A percentile compares a stretch with the other conserved stretches of the same genome.
These are phyloP conservation scores for Campopleginae sp. DNA, from an alignment of 2,888 invertebrate species.

Conservation along the genomic window DNA sequence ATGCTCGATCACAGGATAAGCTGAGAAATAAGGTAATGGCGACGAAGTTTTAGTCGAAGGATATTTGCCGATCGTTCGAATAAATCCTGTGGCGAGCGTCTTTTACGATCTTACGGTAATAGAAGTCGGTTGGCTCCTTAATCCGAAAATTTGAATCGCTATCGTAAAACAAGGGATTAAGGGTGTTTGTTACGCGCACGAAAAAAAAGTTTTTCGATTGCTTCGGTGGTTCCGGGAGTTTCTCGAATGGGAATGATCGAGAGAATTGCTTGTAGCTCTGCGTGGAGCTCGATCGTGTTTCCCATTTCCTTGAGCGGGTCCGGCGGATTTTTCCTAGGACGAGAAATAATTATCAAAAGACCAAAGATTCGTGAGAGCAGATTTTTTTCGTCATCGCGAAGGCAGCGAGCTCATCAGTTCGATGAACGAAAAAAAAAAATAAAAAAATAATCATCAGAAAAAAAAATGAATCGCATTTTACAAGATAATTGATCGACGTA, in stretches of 20 bases:
- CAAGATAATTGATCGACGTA: not conserved
- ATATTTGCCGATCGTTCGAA: conserved; percentile 21
- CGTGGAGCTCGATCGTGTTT: conserved; percentile 4
- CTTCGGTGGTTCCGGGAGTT: not conserved
- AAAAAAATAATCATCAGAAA: not conserved
- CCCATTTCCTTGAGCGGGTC: not conserved
- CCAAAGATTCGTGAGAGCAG: not conserved
- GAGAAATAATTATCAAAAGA: not conserved
- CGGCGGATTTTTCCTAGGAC: not conserved
- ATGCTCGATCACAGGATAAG: conserved; percentile 27
- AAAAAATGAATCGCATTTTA: not conserved
- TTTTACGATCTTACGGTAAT: conserved; percentile 30
- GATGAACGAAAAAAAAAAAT: too few species aligned
- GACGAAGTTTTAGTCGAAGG: conserved; percentile 8
- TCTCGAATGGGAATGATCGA: not conserved
- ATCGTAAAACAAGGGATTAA: conserved; percentile 50
- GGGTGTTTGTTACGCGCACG: not conserved
- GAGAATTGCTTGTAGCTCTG: not conserved
- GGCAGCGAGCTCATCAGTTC: not conserved
- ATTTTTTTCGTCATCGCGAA: not conserved
- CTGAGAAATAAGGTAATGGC: conserved; percentile 26
- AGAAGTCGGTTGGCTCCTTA: conserved; percentile 34
- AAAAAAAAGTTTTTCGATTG: not conserved
- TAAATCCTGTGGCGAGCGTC: conserved; percentile 46
- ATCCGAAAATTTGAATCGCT: conserved; percentile 58